phyloP scores from a whole-genome alignment of 2,113 vertebrate species.

The Oostethus manadensis region DNA sequence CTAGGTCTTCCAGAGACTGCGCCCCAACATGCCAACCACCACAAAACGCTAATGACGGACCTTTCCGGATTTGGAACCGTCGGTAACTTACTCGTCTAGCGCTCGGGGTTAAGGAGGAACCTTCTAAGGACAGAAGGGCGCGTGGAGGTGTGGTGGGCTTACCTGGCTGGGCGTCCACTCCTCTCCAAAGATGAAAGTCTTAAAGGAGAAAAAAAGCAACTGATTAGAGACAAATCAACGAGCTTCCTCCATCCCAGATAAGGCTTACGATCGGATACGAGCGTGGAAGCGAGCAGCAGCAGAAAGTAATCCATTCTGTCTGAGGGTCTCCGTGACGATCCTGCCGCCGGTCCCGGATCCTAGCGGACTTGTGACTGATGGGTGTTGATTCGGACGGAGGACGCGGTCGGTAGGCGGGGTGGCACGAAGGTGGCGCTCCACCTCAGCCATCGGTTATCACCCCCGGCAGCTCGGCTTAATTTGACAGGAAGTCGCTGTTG shows the following conservation, averaged over 20 bases:
- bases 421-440: conserved; percentile 28
- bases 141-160: conserved; percentile 24
- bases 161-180: conserved; percentile 39
- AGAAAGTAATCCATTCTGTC: conserved; percentile 49
- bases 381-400: not conserved
- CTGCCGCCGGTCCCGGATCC: conserved; percentile 16
- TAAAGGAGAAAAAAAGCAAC: conserved; percentile 24
- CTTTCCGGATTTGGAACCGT: too few relatives aligned
- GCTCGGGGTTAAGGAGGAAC: too few relatives aligned
- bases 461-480: conserved; percentile 50
- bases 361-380: conserved; percentile 13
- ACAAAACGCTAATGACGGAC: too few relatives aligned
- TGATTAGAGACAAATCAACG: conserved; percentile 32
- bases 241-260: conserved; percentile 4
- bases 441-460: conserved; percentile 49
- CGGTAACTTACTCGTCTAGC: too few relatives aligned
- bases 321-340: conserved; percentile 12
- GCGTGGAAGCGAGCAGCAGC: conserved; percentile 32
- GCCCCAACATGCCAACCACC: too few relatives aligned
- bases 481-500: conserved; percentile 72
- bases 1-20: too few relatives aligned
- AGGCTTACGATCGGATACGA: conserved; percentile 67
- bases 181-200: conserved; percentile 27
- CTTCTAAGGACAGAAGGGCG: too few relatives aligned
- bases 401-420: conserved; percentile 21